Percentiles rank a stretch among this genome's conserved stretches.
phyloP scores from a whole-genome alignment of 2,113 vertebrate species.

The Protobothrops flavoviridis region DNA sequence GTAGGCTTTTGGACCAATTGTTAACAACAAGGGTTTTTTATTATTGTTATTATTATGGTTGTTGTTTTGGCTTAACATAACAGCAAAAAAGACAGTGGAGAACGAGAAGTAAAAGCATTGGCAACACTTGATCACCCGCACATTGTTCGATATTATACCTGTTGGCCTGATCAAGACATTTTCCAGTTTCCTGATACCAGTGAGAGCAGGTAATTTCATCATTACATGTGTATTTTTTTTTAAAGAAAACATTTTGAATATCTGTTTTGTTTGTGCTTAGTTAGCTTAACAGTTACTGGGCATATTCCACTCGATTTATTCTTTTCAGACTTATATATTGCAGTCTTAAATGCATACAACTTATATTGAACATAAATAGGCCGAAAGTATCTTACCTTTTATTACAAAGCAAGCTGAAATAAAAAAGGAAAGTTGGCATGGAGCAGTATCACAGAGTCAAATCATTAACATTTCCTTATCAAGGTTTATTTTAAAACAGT shows the following conservation, averaged over 20 bases:
- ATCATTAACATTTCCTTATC: not conserved
- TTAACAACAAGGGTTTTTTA: not conserved
- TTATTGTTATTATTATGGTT: not conserved
- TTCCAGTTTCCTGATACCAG: not conserved
- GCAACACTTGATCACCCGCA: conserved; percentile 55
- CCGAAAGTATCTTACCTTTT: not conserved
- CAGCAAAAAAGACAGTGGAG: conserved; percentile 45
- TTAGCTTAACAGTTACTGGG: not conserved
- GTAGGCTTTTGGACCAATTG: not conserved
- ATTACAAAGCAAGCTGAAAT: not conserved
- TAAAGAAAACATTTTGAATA: not conserved
- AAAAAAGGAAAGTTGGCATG: not conserved
- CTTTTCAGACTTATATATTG: not conserved
- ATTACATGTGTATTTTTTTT: not conserved
- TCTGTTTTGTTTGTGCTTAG: not conserved
- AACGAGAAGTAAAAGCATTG: conserved; percentile 63
- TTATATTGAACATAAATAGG: not conserved
- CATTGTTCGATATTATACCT: conserved; percentile 59
- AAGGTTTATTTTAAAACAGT: not conserved
- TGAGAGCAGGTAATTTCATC: conserved; percentile 58
- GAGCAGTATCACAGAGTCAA: not conserved
- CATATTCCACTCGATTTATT: not conserved
- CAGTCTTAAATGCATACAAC: not conserved
- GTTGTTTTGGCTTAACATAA: conserved; percentile 26
- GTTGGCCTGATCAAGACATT: conserved; percentile 54